Base-by-base conservation (phyloP, 2,113 vertebrate species). In the Fulmarus glacialis region DNA sequence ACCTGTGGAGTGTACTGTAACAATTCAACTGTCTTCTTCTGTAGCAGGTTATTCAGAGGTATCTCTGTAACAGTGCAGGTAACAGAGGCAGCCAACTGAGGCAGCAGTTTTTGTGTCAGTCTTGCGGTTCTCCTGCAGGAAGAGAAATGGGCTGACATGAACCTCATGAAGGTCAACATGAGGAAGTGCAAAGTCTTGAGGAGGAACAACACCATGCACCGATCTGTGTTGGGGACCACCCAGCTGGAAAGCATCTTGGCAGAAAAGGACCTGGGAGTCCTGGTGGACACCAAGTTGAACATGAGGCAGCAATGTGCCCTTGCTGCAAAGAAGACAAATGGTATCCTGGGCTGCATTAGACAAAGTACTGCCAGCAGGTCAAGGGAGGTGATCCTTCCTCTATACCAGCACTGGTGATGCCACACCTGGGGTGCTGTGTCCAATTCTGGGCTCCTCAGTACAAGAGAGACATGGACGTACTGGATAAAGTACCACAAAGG, bases 211-310 rank as follows among this genome's bases (percentile, higher is more conserved):
- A 3, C 11, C 10, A 29, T 19, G 24, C 7, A 24, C 2, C 8
- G 34, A 2, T 13, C 11, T 40, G 8, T 21, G 2, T 12, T 48
- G 22, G 13, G 43, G 13, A 6, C 7, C 8, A 68, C 9, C 18
- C 12, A 38, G 14, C 14, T 60, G 40, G n/a, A 74, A 84, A 88
- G 8, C 22, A 55, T 3, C 18, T 55, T 64, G 34, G 7, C 20
- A 26, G 42, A 66, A 79, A 85, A 74, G 4, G 20, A 9, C 15
- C 7, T 73, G 16, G 8, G 4, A 4, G 2, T n/a, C 16, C 21
- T 58, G 17, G 12, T 62, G 47, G 34, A n/a, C 21, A 62, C 0
- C 0, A 36, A 73, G 34, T 8, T 47, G 42, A 63, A 80, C 7
- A 4, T 2, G 13, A 47, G 11, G 8, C 20, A 53, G 36, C 5